Evolutionary conservation across 2,113 vertebrate genomes (phyloP).

Genomic region (Callaeas wilsoni): DNA sequence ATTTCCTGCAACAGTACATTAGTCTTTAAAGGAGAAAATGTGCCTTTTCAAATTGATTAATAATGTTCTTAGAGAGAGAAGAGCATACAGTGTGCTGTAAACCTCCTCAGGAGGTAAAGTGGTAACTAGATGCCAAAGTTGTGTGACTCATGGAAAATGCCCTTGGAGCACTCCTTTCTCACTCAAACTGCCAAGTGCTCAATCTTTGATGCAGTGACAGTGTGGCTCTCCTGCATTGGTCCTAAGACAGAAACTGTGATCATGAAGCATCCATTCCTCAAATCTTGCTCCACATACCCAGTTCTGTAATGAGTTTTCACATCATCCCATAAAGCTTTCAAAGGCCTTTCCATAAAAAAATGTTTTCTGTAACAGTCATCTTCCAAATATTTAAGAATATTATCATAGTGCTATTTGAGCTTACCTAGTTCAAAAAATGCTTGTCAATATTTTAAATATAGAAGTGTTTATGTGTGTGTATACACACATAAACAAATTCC

Average conservation of each 20-base stretch:
- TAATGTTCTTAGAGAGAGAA: not conserved
- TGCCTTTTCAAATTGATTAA: not conserved
- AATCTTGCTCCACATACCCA: not conserved
- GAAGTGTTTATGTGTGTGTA: not conserved
- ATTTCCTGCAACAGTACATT: not conserved
- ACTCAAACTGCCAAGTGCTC: not conserved
- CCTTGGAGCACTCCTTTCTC: not conserved
- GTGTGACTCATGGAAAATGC: not conserved
- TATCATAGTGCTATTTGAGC: not conserved
- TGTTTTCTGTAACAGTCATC: not conserved
- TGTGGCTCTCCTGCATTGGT: not conserved
- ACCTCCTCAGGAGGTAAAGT: not conserved
- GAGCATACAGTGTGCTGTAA: not conserved
- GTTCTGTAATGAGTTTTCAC: not conserved
- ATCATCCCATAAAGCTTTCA: not conserved
- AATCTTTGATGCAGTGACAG: rapidly evolving
- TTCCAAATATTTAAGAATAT: not conserved
- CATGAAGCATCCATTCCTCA: not conserved
- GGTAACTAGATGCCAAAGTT: not conserved
- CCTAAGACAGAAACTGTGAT: not conserved
- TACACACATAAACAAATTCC: not conserved
- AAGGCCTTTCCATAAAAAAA: not conserved
- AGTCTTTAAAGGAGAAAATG: not conserved
- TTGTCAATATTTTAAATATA: not conserved
- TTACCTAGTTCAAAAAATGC: not conserved